Base-by-base conservation (phyloP, 2,888 invertebrate species). In the Parnassius apollo region DNA sequence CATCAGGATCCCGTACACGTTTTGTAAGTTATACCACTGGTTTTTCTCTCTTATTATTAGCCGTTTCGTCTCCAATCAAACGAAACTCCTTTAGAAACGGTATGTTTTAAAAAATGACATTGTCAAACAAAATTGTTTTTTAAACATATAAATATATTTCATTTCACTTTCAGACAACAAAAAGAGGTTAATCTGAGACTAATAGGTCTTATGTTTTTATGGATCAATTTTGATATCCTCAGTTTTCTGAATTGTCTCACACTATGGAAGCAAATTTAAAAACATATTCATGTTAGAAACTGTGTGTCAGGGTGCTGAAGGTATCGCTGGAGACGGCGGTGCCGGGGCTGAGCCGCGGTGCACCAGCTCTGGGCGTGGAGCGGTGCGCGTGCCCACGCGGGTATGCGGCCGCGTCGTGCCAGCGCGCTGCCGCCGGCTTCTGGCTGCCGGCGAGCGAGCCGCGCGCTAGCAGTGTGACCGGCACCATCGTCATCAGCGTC, bases 361-460 rank as follows among this genome's bases (percentile, higher is more conserved):
- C 93, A 66, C 94, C 94, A n/a, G 96, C 97, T 0, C 93, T 93
- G 44, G 96, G 97, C 0, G 95, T 98, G 2, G 98, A 98, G 85
- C 92, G 95, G 64, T 98, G 98, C 82, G 93, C 94, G 55, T 98
- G 98, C 77, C 96, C 97, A 0, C 88, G 92, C 0, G 93, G 94
- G 65, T 98, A 98, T 88, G 94, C 95, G 68, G 96, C 97, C 0
- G 93, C 95, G 0, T 99, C 98, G 0, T 99, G 99, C 83, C 99
- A 98, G 88, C 95, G 96, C 78, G 96, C 97, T 0, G 96, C 95
- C 49, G 83, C 93, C 9, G 99, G 98, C 0, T 98, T 95, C 84
- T 96, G 96, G 93, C 94, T 95, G 80, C 94, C 94, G 49, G 86
- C 88, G 42, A 87, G 87, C 54, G 71, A 74, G 35, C 76, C 84